Base-by-base conservation (phyloP, 2,888 invertebrate species). In the Diarsia rubi region DNA sequence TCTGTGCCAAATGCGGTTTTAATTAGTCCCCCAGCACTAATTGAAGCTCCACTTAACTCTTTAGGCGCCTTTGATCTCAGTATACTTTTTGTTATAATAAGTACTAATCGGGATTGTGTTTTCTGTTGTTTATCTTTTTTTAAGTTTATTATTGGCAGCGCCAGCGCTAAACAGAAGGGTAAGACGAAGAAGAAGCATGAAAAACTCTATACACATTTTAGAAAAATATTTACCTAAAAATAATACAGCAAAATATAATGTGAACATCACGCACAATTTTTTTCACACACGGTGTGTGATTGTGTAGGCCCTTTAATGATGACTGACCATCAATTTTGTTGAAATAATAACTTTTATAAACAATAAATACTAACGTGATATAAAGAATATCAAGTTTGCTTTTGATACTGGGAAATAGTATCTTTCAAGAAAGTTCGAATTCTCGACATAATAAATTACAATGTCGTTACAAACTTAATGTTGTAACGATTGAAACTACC, bases 1-100 rank as follows among this genome's bases (percentile, higher is more conserved):
- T 81, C 78, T 73, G 69, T 73, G 69, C 82, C 81, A 81, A 81
- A 78, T 81, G 73, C 64, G 78, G 78, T 73, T 81, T 80, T 81
- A 80, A 80, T 80, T 80, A 77, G 64, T 44, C 67, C 49, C 71
- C 64, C n/a, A 44, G 59, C 47, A 68, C 67, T 70, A 82, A 81
- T 81, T 80, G 68, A 69, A 60, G 52, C 60, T 60, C 49, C 31
- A 68, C 52, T 81, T 69, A 64, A 78, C 73, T 78, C 59, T 69
- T 76, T 72, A 59, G 60, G 52, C 72, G 72, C 59, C 66, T 78
- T 44, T 67, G 62, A 70, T 67, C 66, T 59, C 47, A 44, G 67
- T 67, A 42, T 65, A 54, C 52, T 69, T 78, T 68, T 68, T 64
- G 54, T 64, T 57, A 31, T 76, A 37, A 44, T 77, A 49, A 76